Conservation (phyloP, 2,888 invertebrate genomes). For the Conistra vaccinii region DNA sequence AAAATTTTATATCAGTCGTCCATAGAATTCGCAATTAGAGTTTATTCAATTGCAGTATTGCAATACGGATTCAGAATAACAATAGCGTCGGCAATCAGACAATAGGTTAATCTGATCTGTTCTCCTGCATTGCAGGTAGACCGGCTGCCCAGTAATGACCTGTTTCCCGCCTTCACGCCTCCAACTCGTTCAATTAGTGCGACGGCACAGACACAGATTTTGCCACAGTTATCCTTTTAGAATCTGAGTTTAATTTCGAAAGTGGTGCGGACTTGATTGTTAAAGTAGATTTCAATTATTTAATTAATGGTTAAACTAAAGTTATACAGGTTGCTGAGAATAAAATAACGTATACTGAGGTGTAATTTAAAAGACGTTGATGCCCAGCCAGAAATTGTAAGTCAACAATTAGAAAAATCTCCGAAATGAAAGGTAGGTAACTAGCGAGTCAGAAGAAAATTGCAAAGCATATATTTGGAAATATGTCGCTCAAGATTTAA, state of each 20-base stretch:
- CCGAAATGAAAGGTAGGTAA: neutral
- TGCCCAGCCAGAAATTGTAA: neutral
- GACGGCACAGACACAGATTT: conserved; percentile 45
- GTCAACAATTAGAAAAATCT: neutral
- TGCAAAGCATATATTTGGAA: conserved; percentile 1
- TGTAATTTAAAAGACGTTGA: neutral
- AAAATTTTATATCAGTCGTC: conserved; percentile 9
- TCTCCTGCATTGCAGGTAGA: conserved; percentile 65
- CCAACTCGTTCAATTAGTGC: conserved; percentile 51
- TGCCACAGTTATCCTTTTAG: conserved; percentile 36
- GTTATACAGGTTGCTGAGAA: neutral
- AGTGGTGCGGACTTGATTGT: neutral
- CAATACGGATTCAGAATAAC: conserved; percentile 54
- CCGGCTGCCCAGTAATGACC: conserved; percentile 58
- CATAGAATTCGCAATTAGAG: conserved; percentile 47
- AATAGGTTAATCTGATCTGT: conserved; percentile 61
- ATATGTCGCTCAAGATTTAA: conserved; percentile 18
- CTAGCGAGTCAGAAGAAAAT: neutral
- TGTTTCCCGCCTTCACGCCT: conserved; percentile 60
- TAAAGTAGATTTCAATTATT: neutral
- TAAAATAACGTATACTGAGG: no score
- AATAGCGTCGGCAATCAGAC: conserved; percentile 47
- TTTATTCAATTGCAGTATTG: conserved; percentile 45
- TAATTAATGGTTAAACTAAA: neutral
- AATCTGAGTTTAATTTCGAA: conserved; percentile 29